These are phyloP conservation scores for Brienomyrus brachyistius DNA, from an alignment of 2,113 vertebrate species.

Conservation along the genomic window DNA sequence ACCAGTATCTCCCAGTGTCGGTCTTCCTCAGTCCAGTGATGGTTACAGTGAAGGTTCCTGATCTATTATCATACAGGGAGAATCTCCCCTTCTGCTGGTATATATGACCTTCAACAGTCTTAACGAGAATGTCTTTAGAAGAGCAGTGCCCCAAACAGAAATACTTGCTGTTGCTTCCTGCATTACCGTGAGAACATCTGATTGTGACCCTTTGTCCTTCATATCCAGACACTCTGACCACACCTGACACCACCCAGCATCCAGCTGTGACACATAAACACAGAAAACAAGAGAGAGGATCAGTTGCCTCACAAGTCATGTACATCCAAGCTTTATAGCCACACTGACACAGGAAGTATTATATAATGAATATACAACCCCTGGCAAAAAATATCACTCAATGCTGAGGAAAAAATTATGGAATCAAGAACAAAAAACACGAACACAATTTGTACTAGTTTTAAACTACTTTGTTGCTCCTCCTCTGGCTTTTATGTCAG, in stretches of 20 bases:
- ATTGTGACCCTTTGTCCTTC: background rate
- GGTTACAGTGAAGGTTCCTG: conserved; percentile 11
- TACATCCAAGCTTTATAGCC: no score
- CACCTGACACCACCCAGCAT: background rate
- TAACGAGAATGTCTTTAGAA: conserved; percentile 8
- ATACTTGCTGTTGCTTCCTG: background rate
- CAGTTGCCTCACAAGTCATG: no score
- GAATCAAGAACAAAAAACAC: no score
- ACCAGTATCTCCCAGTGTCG: conserved; percentile 22
- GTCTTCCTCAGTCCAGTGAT: conserved; percentile 10
- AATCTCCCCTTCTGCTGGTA: background rate
- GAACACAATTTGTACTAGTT: no score
- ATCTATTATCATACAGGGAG: background rate
- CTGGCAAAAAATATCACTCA: no score
- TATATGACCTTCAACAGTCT: background rate
- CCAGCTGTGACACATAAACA: background rate
- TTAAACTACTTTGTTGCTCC: no score
- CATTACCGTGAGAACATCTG: background rate
- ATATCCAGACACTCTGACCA: background rate
- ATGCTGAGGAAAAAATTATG: no score
- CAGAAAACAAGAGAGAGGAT: background rate
- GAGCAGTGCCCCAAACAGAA: background rate
- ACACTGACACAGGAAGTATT: no score
- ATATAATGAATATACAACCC: no score
- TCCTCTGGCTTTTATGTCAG: no score